These are phyloP conservation scores for Diadegma fenestrale DNA, from an alignment of 2,888 invertebrate genomes.

Conservation along the genomic window DNA sequence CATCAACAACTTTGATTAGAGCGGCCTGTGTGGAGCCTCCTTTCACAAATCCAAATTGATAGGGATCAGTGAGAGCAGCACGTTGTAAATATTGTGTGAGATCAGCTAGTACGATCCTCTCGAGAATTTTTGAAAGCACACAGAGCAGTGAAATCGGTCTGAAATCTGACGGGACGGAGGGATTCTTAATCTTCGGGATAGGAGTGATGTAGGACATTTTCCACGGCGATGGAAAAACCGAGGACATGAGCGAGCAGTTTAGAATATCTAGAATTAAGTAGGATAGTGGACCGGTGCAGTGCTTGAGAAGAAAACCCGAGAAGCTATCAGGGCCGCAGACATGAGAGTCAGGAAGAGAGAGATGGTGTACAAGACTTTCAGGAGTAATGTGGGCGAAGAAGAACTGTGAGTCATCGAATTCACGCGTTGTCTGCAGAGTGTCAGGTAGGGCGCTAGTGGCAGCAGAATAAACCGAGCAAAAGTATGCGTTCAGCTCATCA, in stretches of 20 bases:
- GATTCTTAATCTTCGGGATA: background rate
- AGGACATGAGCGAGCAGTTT: conserved; percentile 2
- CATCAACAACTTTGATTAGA: background rate
- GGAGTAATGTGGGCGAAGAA: background rate
- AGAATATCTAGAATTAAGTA: background rate
- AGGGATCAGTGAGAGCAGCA: background rate
- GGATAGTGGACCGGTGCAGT: background rate
- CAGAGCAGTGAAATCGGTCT: conserved; percentile 24
- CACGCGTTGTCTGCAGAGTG: background rate
- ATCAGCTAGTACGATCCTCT: background rate
- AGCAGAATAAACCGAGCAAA: no score
- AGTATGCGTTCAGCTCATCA: no score
- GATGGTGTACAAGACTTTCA: background rate
- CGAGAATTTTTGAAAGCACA: background rate
- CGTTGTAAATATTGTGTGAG: background rate
- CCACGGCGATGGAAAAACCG: conserved; percentile 1
- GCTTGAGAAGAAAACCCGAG: background rate
- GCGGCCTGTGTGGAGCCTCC: conserved; percentile 15
- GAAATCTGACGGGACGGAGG: background rate
- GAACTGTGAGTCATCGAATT: background rate
- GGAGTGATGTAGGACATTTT: background rate
- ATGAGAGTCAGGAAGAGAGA: background rate
- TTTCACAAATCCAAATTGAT: conserved; percentile 9
- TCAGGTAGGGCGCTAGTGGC: no score
- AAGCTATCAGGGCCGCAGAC: background rate